Base-by-base conservation (phyloP, 2,113 vertebrate species). In the Seriola aureovittata region DNA sequence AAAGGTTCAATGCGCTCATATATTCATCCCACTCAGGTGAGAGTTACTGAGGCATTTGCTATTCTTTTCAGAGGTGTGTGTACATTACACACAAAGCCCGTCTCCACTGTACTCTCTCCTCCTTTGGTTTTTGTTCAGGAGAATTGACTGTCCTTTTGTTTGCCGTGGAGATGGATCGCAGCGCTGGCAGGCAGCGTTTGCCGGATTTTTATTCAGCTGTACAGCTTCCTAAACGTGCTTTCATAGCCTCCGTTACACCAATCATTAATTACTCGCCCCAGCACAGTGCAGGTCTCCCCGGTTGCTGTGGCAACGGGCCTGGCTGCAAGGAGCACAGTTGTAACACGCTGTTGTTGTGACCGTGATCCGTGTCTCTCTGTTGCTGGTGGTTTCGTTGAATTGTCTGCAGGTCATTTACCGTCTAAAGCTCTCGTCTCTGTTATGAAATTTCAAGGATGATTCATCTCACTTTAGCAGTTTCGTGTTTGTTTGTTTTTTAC, bases 81-180 rank as follows among this genome's bases (percentile, higher is more conserved):
- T 8, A 42, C 62, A n/a, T 55, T 5, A 29, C 74, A 52, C 34
- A 88, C 84, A 79, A 73, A 89, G 78, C 74, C 58, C 13, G 14
- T 80, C 82, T 77, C 63, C 84, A 57, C 85, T 78, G 81, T 76
- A 75, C 70, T 84, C 78, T 40, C 19, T 75, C 63, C 42, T 71
- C 48, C 38, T 19, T 12, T n/a, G 29, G 82, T 86, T 90, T 91
- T 88, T 93, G 81, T 94, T 92, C 86, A 29, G 75, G 55, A 82
- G 80, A 87, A 93, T 91, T 90, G 88, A 95, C 93, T 93, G 88
- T 89, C 64, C 87, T 86, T 88, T 93, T 92, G 87, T 92, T 88
- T 70, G 40, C 62, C 13, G 52, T 38, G 16, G 88, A 89, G 93
- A 91, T 90, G 80, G 86, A 93, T 94, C 66, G 70, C 86, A 42